A percentile compares a stretch with the other conserved stretches of the same genome.
Conservation (phyloP, 2,113 vertebrate species). For the Heteronetta atricapilla region DNA sequence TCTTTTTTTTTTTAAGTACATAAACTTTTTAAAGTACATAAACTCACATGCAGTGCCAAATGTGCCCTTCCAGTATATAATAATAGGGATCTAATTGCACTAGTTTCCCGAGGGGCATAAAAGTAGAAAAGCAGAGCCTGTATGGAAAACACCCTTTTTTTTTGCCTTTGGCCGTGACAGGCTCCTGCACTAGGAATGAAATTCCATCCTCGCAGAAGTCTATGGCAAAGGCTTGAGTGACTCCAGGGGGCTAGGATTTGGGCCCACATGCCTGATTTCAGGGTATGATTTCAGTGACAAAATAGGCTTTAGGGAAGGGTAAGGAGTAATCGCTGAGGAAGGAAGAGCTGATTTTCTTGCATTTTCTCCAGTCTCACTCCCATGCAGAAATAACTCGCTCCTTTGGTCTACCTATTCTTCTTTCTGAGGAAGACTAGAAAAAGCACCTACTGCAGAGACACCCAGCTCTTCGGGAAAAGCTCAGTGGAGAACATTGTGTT, state of each 20-base stretch:
- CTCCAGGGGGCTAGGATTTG: slow-evolving; percentile 3
- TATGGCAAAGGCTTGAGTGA: background rate
- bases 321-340: background rate
- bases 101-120: slow-evolving; percentile 15
- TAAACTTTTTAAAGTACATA: slow-evolving; percentile 6
- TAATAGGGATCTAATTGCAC: slow-evolving; percentile 48
- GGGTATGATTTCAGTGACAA: slow-evolving; percentile 11
- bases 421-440: background rate
- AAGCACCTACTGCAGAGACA: background rate
- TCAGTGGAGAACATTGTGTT: background rate
- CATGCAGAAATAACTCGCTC: background rate
- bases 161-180: background rate
- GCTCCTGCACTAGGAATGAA: background rate
- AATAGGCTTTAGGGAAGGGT: background rate
- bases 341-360: background rate
- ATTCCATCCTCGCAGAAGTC: slow-evolving; percentile 41
- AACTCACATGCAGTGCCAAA: slow-evolving; percentile 35
- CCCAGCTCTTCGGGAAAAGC: background rate
- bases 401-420: background rate
- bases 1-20: slow-evolving; percentile 1
- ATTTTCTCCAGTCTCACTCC: background rate
- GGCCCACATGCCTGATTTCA: slow-evolving; percentile 32
- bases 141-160: slow-evolving; percentile 53
- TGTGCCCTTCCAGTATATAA: slow-evolving; percentile 26
- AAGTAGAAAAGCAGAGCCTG: slow-evolving; percentile 32